Conservation (phyloP, 2,113 vertebrate genomes). For the Dicrurus megarhynchus region DNA sequence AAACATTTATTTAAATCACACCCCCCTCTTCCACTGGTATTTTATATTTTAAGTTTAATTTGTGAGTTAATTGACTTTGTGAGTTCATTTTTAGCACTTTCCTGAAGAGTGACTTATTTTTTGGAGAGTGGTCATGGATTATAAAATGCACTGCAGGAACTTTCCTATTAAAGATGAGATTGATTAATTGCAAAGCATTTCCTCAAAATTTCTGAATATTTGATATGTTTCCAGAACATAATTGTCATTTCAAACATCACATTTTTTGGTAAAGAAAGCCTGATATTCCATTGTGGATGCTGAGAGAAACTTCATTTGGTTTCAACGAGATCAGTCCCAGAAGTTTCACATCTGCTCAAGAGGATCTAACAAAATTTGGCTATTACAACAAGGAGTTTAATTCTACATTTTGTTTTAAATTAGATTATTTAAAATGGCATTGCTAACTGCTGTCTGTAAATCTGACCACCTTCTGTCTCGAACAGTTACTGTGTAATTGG, state of each 20-base stretch:
- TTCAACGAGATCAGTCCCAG: not conserved
- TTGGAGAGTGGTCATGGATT: not conserved
- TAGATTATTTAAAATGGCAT: not conserved
- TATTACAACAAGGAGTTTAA: not conserved
- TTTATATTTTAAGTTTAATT: not conserved
- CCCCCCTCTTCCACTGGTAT: not conserved
- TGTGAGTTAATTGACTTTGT: not conserved
- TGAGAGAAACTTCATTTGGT: not conserved
- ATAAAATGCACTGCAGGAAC: not conserved
- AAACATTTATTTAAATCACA: not conserved
- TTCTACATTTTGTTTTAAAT: not conserved
- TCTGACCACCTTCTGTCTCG: not conserved
- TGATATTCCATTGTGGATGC: not conserved
- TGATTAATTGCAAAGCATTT: not conserved
- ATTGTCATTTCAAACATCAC: not conserved
- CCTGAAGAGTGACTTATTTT: not conserved
- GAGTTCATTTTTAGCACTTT: not conserved
- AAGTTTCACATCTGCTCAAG: not conserved
- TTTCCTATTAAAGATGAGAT: not conserved
- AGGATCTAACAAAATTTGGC: not conserved
- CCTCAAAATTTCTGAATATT: not conserved
- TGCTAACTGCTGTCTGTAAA: not conserved
- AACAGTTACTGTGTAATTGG: not conserved
- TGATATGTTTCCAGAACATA: not conserved
- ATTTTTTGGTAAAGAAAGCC: not conserved